These are phyloP conservation scores for Peromyscus nudipes DNA, from an alignment of 2,797 vertebrate genomes.

Conservation along the genomic window DNA sequence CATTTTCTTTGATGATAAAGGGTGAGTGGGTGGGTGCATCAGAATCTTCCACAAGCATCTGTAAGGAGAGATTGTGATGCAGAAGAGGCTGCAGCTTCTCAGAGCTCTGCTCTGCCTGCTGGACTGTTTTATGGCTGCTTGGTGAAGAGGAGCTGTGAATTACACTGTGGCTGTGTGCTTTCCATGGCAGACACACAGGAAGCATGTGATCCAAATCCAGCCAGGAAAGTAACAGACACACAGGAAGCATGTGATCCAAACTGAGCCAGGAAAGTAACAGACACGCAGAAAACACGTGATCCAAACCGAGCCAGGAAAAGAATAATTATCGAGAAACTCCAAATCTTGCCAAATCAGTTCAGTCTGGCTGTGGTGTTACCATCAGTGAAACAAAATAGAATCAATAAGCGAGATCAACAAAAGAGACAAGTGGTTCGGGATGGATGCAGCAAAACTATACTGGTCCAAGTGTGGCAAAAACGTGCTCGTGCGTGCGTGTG, in stretches of 20 bases:
- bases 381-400: neutral
- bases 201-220: neutral
- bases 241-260: neutral
- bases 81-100: neutral
- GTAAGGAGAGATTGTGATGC: neutral
- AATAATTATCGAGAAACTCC: neutral
- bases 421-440: neutral
- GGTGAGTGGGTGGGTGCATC: neutral
- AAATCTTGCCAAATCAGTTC: neutral
- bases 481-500: too few species aligned
- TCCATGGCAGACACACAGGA: neutral
- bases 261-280: neutral
- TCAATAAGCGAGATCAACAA: neutral
- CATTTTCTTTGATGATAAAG: conserved; percentile 15
- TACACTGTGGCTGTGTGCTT: neutral
- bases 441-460: neutral
- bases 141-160: neutral
- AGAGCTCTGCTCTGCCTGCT: neutral
- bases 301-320: neutral
- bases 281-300: too few species aligned
- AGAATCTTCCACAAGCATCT: neutral
- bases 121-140: neutral
- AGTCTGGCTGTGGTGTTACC: neutral
- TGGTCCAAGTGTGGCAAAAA: neutral
- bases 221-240: neutral